Percentiles rank a stretch among this genome's conserved stretches.
Conservation (phyloP, 2,113 vertebrate species). For the Brachirus orientalis region DNA sequence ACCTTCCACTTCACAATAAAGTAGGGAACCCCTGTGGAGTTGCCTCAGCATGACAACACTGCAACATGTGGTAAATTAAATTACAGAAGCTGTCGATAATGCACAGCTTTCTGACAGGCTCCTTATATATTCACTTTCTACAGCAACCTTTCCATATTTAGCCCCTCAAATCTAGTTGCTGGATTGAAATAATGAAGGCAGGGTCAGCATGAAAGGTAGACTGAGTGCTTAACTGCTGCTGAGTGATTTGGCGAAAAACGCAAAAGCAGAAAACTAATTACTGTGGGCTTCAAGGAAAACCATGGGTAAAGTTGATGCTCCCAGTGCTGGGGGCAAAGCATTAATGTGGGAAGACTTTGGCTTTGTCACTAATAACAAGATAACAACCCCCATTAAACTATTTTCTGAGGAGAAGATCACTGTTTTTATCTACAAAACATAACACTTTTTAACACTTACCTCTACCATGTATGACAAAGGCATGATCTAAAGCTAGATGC, state of each 20-base stretch:
- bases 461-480: slow-evolving; percentile 1
- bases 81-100: slow-evolving; percentile 64
- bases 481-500: slow-evolving; percentile 10
- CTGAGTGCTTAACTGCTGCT: slow-evolving; percentile 61
- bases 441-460: slow-evolving; percentile 7
- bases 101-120: slow-evolving; percentile 50
- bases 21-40: slow-evolving; percentile 29
- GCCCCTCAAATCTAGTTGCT: slow-evolving; percentile 52
- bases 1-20: slow-evolving; percentile 23
- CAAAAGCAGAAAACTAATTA: slow-evolving; percentile 79
- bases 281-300: slow-evolving; percentile 71
- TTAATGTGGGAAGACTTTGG: slow-evolving; percentile 65
- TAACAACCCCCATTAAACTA: slow-evolving; percentile 67
- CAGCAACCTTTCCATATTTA: slow-evolving; percentile 58
- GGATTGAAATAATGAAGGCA: slow-evolving; percentile 63
- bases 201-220: slow-evolving; percentile 66
- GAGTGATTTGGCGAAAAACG: slow-evolving; percentile 70
- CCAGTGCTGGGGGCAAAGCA: slow-evolving; percentile 55
- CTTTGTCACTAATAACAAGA: slow-evolving; percentile 72
- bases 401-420: no score
- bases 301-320: slow-evolving; percentile 56
- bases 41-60: slow-evolving; percentile 50
- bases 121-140: slow-evolving; percentile 34
- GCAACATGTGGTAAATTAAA: slow-evolving; percentile 66
- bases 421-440: no score